These are phyloP conservation scores for Craterocephalus amniculus DNA, from an alignment of 2,797 vertebrate genomes.

Conservation along the genomic window DNA sequence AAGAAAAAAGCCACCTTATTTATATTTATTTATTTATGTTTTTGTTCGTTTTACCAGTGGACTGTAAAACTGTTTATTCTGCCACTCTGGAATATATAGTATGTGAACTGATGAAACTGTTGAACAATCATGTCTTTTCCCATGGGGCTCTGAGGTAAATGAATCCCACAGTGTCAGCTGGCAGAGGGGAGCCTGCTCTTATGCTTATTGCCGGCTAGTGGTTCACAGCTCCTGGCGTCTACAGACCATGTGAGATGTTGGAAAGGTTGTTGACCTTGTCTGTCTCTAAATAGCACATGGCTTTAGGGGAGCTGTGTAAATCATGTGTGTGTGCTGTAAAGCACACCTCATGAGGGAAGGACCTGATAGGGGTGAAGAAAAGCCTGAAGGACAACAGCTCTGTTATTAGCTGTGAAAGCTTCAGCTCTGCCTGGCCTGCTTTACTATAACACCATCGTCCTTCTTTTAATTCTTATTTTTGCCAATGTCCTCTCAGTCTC, in stretches of 20 bases:
- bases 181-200: conserved; percentile 20
- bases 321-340: conserved; percentile 37
- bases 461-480: conserved; percentile 1
- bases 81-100: conserved; percentile 31
- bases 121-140: conserved; percentile 14
- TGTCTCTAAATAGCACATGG: conserved; percentile 51
- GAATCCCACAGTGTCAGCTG: conserved; percentile 32
- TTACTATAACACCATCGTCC: conserved; percentile 16
- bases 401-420: conserved; percentile 29
- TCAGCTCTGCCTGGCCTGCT: conserved; percentile 20
- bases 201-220: conserved; percentile 38
- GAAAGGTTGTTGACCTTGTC: conserved; percentile 65
- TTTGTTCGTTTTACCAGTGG: conserved; percentile 11
- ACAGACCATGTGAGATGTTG: conserved; percentile 41
- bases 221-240: conserved; percentile 32
- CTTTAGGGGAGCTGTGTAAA: conserved; percentile 46
- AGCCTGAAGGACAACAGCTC: conserved; percentile 48
- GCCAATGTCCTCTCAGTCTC: background rate
- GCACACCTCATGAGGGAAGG: conserved; percentile 43
- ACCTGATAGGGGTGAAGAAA: conserved; percentile 53
- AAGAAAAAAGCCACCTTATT: conserved; percentile 4
- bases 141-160: conserved; percentile 37
- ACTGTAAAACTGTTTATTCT: conserved; percentile 7
- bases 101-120: conserved; percentile 21
- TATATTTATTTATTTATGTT: background rate